Evolutionary conservation across 2,113 vertebrate species (phyloP).

Genomic region (Tamias sibiricus): DNA sequence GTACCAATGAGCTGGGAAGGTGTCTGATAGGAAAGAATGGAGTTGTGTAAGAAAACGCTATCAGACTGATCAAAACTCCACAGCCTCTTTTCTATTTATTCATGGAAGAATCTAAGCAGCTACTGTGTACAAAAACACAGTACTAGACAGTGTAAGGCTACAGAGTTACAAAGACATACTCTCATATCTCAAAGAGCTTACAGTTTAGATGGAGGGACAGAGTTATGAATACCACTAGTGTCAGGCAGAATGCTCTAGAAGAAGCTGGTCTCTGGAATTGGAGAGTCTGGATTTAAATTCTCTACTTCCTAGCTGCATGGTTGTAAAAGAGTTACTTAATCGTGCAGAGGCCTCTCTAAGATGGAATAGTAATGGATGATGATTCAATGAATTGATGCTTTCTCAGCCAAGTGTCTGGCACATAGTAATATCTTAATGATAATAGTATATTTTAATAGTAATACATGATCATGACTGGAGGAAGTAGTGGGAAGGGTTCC

Average conservation of each 20-base stretch:
- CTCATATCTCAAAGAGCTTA: background rate
- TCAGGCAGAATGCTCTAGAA: background rate
- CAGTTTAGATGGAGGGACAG: background rate
- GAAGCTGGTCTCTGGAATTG: background rate
- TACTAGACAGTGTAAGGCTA: background rate
- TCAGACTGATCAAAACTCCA: background rate
- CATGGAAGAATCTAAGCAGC: background rate
- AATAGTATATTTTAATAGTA: background rate
- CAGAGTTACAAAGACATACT: background rate
- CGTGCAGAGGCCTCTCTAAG: background rate
- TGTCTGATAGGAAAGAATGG: background rate
- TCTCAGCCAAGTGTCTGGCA: background rate
- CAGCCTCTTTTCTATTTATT: background rate
- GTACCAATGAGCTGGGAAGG: background rate
- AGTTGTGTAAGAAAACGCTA: background rate
- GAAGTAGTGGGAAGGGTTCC: background rate
- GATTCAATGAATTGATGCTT: slow-evolving; percentile 13
- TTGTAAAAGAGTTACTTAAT: background rate
- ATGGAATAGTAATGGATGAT: background rate
- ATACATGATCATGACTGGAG: background rate
- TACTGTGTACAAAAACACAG: background rate
- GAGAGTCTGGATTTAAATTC: background rate
- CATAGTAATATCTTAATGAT: background rate
- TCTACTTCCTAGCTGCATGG: background rate
- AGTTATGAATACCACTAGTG: background rate